Conservation (phyloP, 2,797 vertebrate species). For the Pseudomugil tenellus region DNA sequence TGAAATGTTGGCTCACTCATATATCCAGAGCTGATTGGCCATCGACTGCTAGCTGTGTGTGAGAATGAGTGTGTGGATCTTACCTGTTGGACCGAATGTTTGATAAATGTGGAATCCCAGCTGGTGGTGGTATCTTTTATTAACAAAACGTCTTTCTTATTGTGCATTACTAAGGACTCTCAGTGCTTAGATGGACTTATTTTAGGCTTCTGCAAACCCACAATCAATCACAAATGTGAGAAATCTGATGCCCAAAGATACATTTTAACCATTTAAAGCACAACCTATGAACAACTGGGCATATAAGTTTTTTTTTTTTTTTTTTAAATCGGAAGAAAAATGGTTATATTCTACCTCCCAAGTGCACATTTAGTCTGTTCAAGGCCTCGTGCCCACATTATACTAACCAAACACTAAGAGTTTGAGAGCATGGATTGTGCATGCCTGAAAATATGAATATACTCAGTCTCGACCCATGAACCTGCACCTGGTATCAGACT, state of each 20-base stretch:
- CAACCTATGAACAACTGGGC: too few relatives aligned
- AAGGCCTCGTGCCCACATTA: too few relatives aligned
- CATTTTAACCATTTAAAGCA: too few relatives aligned
- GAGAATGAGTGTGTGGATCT: conserved; percentile 12
- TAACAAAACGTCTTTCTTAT: conserved; percentile 2
- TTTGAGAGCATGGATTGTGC: too few relatives aligned
- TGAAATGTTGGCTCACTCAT: conserved; percentile 65
- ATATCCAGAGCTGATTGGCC: conserved; percentile 35
- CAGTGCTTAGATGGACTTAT: neutral
- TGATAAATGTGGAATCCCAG: conserved; percentile 32
- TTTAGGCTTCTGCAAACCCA: neutral
- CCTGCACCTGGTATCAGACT: too few relatives aligned
- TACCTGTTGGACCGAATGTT: conserved; percentile 33
- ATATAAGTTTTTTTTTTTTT: too few relatives aligned
- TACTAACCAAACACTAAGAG: too few relatives aligned
- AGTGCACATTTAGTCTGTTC: too few relatives aligned
- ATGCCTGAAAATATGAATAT: too few relatives aligned
- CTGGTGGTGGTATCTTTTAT: conserved; percentile 16
- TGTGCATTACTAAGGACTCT: neutral
- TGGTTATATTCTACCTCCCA: too few relatives aligned
- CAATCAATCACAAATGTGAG: neutral
- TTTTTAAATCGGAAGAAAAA: too few relatives aligned
- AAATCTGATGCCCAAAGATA: neutral
- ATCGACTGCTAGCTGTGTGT: neutral
- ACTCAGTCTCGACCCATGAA: too few relatives aligned